A percentile compares a stretch with the other conserved stretches of the same genome.
These are phyloP conservation scores for Oenanthe oenanthe DNA, from an alignment of 2,113 vertebrate species.

Conservation along the genomic window DNA sequence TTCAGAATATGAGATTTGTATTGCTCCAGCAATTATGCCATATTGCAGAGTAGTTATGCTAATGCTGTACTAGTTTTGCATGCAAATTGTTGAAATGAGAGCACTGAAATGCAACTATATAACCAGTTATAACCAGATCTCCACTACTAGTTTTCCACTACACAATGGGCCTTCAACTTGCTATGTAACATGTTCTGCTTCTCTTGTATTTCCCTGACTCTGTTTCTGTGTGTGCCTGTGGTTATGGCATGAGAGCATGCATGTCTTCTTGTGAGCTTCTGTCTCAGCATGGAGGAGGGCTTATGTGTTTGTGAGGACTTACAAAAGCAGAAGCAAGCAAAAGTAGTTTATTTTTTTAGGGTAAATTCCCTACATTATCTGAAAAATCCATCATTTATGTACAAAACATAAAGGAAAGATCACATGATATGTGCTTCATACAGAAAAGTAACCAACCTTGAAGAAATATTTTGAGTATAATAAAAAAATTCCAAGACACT, in stretches of 20 bases:
- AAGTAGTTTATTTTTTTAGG: not conserved
- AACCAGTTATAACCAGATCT: not conserved
- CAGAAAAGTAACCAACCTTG: not conserved
- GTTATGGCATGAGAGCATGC: not conserved
- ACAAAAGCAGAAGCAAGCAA: not conserved
- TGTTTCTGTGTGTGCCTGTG: not conserved
- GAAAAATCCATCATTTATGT: not conserved
- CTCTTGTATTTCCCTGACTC: not conserved
- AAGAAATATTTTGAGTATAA: not conserved
- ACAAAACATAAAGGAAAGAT: not conserved
- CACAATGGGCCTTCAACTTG: not conserved
- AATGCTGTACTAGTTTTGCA: slow-evolving; percentile 54
- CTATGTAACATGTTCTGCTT: not conserved
- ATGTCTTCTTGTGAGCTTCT: not conserved
- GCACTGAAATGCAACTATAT: not conserved
- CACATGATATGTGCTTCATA: not conserved
- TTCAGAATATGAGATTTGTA: not conserved
- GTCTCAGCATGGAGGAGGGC: fast-evolving
- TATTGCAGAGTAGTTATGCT: slow-evolving; percentile 61
- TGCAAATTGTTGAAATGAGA: slow-evolving; percentile 62
- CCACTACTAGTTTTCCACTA: not conserved
- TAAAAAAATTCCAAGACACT: not conserved
- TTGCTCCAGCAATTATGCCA: slow-evolving; percentile 41
- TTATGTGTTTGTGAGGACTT: not conserved
- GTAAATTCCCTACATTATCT: not conserved